These are phyloP conservation scores for Threskiornis aethiopicus DNA, from an alignment of 2,797 vertebrate genomes.

Conservation along the genomic window DNA sequence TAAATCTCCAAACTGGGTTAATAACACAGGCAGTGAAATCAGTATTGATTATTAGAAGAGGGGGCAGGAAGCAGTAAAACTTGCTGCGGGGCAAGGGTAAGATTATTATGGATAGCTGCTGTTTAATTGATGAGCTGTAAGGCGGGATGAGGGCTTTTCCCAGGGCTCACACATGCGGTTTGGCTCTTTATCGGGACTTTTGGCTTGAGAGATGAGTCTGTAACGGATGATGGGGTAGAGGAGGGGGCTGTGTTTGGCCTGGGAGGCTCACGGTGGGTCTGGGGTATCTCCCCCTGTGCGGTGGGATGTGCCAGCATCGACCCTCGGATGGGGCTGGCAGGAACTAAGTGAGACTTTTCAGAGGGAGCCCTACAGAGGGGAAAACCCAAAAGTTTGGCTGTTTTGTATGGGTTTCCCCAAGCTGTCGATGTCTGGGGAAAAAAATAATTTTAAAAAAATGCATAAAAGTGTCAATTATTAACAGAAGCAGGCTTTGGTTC, in stretches of 20 bases:
- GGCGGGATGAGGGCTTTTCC: not conserved
- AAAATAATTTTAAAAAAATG: not conserved
- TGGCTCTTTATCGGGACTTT: not conserved
- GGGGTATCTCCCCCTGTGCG: fast-evolving
- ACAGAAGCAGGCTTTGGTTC: not conserved
- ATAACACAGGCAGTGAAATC: constrained; percentile 65
- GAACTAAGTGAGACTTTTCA: not conserved
- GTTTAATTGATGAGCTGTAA: not conserved
- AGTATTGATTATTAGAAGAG: constrained; percentile 74
- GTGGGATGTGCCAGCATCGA: not conserved
- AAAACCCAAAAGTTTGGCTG: fast-evolving
- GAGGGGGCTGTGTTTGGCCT: not conserved
- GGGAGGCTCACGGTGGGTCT: not conserved
- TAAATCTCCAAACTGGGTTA: constrained; percentile 66
- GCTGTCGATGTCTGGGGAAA: not conserved
- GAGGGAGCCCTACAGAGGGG: no score
- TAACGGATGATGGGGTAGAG: not conserved
- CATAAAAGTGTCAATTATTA: not conserved
- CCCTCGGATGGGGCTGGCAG: not conserved
- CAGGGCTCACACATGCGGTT: fast-evolving
- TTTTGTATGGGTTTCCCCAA: not conserved
- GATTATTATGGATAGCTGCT: not conserved
- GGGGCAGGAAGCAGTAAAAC: constrained; percentile 40
- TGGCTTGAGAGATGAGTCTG: not conserved
- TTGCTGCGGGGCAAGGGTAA: not conserved